Evolutionary conservation across 53 echinoderm and acorn worm species (phyloP), one percentile per base, ranked within the genome.

Genomic region (Echinometra lucunter): DNA sequence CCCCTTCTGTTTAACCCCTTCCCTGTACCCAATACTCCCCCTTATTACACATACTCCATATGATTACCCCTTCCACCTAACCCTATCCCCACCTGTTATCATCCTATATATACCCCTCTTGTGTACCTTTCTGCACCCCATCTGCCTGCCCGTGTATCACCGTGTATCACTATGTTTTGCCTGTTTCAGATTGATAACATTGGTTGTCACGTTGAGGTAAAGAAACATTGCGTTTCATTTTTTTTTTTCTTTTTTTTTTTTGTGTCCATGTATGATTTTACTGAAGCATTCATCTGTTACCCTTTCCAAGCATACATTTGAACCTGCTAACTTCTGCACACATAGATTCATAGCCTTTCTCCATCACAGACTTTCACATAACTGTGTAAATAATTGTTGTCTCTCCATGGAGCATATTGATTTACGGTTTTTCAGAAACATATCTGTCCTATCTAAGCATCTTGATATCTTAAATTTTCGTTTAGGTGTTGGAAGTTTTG

Each of bases 131-230:
- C 91, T 67, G 45, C 69, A 66, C 66, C 47, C 91, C 67, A 67
- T 91, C 34, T 66, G 34, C 69, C 38, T 66, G 91, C 69, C 44
- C 60, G 27, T 45, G 60, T 91, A 72, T 91, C 91, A 91, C 69
- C 42, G 66, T 91, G 25, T 69, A 40, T 66, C 69, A 45, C 75
- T 92, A 4, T 74, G 38, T 55, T 92, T 92, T 92, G 93, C 93
- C 80, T 92, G 93, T 94, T 94, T 57, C 94, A 94, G 94, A 83
- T 94, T 94, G 94, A 94, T 94, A 94, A 94, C 94, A 94, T 83
- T 83, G 94, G 94, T 94, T 94, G 82, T 83, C 94, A 94, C 37
- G 42, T 94, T 15, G 94, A 94, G 94, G 94, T 94, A 94, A 91
- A 91, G 25, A 69, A 66, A 66, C 25, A 23, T 60, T 89, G 37